These are phyloP conservation scores for Poliocrania exsul DNA, from an alignment of 2,797 vertebrate genomes.

Conservation along the genomic window DNA sequence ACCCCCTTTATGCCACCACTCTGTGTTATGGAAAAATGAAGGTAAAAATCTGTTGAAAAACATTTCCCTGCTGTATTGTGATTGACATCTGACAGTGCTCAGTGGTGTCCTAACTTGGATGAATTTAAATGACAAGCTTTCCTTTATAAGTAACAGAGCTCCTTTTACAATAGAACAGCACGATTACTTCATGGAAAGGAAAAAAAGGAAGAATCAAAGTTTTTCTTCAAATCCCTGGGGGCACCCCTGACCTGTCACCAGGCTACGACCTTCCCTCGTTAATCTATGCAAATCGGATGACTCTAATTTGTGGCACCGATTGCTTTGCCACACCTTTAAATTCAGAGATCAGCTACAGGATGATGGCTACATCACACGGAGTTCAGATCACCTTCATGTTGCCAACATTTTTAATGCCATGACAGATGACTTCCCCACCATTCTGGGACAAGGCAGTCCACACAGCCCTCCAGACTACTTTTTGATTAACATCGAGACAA, in stretches of 20 bases:
- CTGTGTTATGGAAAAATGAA: slow-evolving; percentile 76
- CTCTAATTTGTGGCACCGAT: slow-evolving; percentile 76
- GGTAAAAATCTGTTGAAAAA: slow-evolving; percentile 81
- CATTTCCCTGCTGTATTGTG: slow-evolving; percentile 80
- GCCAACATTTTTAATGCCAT: slow-evolving; percentile 65
- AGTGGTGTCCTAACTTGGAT: slow-evolving; percentile 80
- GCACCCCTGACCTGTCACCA: slow-evolving; percentile 75
- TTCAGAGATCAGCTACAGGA: slow-evolving; percentile 69
- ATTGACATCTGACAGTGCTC: slow-evolving; percentile 83
- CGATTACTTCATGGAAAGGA: slow-evolving; percentile 71
- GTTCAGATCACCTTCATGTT: slow-evolving; percentile 72
- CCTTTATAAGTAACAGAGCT: slow-evolving; percentile 79
- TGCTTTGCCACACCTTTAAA: slow-evolving; percentile 78
- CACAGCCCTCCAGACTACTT: slow-evolving; percentile 68
- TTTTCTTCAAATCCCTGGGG: slow-evolving; percentile 77
- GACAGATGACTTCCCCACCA: slow-evolving; percentile 69
- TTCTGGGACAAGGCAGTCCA: slow-evolving; percentile 66
- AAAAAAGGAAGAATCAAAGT: slow-evolving; percentile 81
- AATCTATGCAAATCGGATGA: slow-evolving; percentile 82
- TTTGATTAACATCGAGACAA: slow-evolving; percentile 81
- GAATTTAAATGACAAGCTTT: slow-evolving; percentile 84
- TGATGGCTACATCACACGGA: slow-evolving; percentile 70
- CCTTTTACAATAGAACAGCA: slow-evolving; percentile 82
- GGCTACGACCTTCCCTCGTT: slow-evolving; percentile 76
- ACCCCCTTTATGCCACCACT: slow-evolving; percentile 75